A percentile compares a stretch with the other conserved stretches of the same genome.
These are phyloP conservation scores for Philopotamus ludificatus DNA, from an alignment of 1,140 invertebrate genomes.

Conservation along the genomic window DNA sequence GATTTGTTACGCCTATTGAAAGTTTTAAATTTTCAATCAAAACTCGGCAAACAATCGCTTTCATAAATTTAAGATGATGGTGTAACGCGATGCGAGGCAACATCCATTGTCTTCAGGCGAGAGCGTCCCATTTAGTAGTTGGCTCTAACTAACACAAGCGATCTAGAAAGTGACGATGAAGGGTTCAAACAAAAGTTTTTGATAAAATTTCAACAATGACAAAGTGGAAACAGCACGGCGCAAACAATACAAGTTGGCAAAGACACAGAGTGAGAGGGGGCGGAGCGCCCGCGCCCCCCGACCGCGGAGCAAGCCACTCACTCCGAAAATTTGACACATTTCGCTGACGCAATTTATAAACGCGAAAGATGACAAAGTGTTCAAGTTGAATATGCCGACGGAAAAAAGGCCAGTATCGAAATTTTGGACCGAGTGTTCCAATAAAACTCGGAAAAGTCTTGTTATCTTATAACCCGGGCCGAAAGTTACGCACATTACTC, in stretches of 20 bases:
- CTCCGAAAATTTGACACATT: conserved; percentile 8
- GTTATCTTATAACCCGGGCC: neutral
- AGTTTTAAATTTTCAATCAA: too few species aligned
- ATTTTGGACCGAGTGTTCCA: neutral
- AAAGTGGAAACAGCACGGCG: conserved; percentile 4
- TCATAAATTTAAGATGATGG: neutral
- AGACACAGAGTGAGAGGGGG: neutral
- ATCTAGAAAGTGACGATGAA: too few species aligned
- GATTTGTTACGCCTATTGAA: too few species aligned
- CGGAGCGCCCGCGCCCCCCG: neutral
- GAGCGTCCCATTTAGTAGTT: conserved; percentile 2
- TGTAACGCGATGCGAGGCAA: neutral
- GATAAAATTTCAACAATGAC: conserved; percentile 12
- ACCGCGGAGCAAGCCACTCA: neutral
- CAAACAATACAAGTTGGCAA: conserved; percentile 8
- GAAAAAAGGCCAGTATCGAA: too few species aligned
- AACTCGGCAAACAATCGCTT: too few species aligned
- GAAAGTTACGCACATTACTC: neutral
- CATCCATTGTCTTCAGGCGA: neutral
- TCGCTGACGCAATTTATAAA: neutral
- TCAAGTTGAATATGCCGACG: neutral
- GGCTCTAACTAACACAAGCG: conserved; percentile 5
- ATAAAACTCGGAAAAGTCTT: neutral
- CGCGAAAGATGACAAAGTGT: neutral
- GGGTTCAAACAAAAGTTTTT: conserved; percentile 3